Conservation (phyloP, 2,113 vertebrate species). For the Ivindomyrus marchei region DNA sequence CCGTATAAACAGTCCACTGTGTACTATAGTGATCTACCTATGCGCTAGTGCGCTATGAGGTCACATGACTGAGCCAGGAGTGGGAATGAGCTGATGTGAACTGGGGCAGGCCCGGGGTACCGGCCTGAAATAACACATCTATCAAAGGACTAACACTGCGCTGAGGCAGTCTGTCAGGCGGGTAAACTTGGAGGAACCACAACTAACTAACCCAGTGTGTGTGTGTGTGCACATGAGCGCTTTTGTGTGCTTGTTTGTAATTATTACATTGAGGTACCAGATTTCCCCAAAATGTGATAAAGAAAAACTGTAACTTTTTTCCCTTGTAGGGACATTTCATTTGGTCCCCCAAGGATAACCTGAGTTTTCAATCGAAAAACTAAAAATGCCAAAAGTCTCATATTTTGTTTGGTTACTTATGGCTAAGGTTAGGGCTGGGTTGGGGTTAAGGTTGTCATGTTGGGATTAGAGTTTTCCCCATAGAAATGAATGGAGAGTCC, state of each 20-base stretch:
- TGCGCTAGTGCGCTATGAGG: neutral
- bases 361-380: neutral
- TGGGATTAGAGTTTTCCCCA: neutral
- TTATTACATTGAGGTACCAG: too few relatives aligned
- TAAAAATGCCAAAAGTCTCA: neutral
- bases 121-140: neutral
- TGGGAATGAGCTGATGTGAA: neutral
- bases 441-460: neutral
- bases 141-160: neutral
- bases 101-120: neutral
- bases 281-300: too few relatives aligned
- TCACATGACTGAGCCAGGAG: neutral
- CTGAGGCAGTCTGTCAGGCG: neutral
- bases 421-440: neutral
- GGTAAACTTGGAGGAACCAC: neutral
- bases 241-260: too few relatives aligned
- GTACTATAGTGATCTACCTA: too few relatives aligned
- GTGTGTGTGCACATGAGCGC: too few relatives aligned
- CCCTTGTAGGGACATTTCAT: too few relatives aligned
- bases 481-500: neutral
- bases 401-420: neutral
- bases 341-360: neutral
- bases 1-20: neutral
- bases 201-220: neutral
- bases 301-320: too few relatives aligned